Evolutionary conservation across 2,797 vertebrate genomes (phyloP).

Genomic region (Spea hammondii): DNA sequence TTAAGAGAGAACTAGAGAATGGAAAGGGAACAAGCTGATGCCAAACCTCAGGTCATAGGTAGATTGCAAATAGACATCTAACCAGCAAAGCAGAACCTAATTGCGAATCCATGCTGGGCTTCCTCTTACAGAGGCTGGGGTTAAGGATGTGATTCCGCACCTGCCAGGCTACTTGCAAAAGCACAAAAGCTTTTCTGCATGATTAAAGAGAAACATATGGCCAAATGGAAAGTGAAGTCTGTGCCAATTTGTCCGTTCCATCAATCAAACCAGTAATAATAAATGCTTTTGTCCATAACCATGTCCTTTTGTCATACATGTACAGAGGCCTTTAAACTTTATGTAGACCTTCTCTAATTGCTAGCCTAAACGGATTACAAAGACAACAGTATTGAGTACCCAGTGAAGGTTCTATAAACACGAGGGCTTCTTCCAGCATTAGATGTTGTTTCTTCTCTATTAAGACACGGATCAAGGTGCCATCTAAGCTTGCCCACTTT

Average conservation of each 20-base stretch:
- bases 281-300: constrained; percentile 57
- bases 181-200: constrained; percentile 57
- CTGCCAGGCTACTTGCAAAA: constrained; percentile 62
- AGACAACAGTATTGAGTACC: neutral
- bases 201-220: constrained; percentile 67
- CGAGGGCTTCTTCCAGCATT: neutral
- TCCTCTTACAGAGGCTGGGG: constrained; percentile 19
- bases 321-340: constrained; percentile 32
- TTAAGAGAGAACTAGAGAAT: neutral
- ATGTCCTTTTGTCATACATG: constrained; percentile 52
- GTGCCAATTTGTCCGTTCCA: constrained; percentile 63
- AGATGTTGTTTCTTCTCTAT: neutral
- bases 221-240: constrained; percentile 54
- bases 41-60: neutral
- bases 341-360: constrained; percentile 33
- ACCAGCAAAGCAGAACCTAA: neutral
- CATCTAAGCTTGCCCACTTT: no score
- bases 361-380: constrained; percentile 10
- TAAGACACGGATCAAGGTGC: no score
- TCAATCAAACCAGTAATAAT: constrained; percentile 62
- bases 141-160: constrained; percentile 61
- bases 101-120: neutral
- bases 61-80: neutral
- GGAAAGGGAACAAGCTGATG: neutral
- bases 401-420: neutral